These are phyloP conservation scores for Progne subis DNA, from an alignment of 2,113 vertebrate species.

Conservation along the genomic window DNA sequence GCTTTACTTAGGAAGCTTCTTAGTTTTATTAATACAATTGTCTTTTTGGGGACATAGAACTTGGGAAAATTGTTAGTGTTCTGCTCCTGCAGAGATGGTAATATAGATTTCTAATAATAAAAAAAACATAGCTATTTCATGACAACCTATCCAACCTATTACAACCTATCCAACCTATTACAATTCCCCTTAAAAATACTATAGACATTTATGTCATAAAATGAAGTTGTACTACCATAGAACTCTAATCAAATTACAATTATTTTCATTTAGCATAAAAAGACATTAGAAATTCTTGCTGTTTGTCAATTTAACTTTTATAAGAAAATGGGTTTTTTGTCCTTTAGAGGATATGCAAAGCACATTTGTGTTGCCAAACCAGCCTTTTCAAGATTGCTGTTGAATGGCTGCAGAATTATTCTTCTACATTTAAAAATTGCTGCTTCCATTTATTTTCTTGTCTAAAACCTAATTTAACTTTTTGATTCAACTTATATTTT, in stretches of 20 bases:
- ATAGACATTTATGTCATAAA: background rate
- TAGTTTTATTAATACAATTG: background rate
- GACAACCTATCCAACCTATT: background rate
- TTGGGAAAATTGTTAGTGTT: background rate
- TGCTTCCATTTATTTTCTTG: background rate
- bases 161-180: background rate
- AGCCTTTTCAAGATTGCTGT: background rate
- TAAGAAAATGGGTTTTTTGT: conserved; percentile 35
- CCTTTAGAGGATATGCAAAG: background rate
- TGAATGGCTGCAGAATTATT: background rate
- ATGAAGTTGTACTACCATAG: background rate
- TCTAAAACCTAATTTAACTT: background rate
- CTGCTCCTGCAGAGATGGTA: background rate
- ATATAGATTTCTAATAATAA: background rate
- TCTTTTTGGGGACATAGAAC: background rate
- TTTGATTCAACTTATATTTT: conserved; percentile 13
- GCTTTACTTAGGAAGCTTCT: background rate
- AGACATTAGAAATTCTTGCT: background rate
- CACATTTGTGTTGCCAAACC: background rate
- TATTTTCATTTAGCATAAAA: conserved; percentile 7
- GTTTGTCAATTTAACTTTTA: conserved; percentile 10
- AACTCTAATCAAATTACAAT: conserved; percentile 11
- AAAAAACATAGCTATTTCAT: background rate
- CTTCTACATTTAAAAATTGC: background rate
- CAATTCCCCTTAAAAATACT: background rate